A percentile compares a stretch with the other conserved stretches of the same genome.
Evolutionary conservation across 1,140 invertebrate species (phyloP).

Genomic region (Pogonomyrmex californicus): DNA sequence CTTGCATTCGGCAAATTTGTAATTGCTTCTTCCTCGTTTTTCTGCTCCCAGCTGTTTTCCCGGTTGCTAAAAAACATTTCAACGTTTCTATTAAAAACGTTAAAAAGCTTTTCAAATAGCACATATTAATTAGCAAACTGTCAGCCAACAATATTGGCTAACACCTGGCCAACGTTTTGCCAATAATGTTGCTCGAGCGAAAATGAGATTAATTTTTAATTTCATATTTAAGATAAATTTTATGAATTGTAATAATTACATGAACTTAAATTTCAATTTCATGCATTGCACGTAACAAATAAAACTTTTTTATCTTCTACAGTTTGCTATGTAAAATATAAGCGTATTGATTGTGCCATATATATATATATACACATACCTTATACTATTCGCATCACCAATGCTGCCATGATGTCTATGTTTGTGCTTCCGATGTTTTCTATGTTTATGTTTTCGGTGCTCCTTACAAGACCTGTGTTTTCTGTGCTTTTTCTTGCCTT

Average conservation of each 20-base stretch:
- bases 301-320: background rate
- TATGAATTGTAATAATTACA: constrained; percentile 20
- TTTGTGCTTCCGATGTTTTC: constrained; percentile 92
- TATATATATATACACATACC: constrained; percentile 66
- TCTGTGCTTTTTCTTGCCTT: constrained; percentile 90
- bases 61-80: constrained; percentile 74
- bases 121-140: too few relatives aligned
- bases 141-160: too few relatives aligned
- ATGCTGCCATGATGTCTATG: constrained; percentile 88
- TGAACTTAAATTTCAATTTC: background rate
- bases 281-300: background rate
- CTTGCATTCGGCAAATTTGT: constrained; percentile 33
- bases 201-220: too few relatives aligned
- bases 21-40: constrained; percentile 80
- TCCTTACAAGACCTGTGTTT: constrained; percentile 91
- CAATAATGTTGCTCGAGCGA: too few relatives aligned
- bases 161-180: too few relatives aligned
- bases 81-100: constrained; percentile 4
- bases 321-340: background rate
- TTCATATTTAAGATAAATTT: background rate
- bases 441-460: constrained; percentile 92
- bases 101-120: background rate
- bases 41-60: constrained; percentile 82
- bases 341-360: too few relatives aligned
- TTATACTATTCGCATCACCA: constrained; percentile 81